Percentiles rank a stretch among this genome's conserved stretches.
These are phyloP conservation scores for Sinopyrophorus schimmeli DNA, from an alignment of 2,888 invertebrate genomes.

Conservation along the genomic window DNA sequence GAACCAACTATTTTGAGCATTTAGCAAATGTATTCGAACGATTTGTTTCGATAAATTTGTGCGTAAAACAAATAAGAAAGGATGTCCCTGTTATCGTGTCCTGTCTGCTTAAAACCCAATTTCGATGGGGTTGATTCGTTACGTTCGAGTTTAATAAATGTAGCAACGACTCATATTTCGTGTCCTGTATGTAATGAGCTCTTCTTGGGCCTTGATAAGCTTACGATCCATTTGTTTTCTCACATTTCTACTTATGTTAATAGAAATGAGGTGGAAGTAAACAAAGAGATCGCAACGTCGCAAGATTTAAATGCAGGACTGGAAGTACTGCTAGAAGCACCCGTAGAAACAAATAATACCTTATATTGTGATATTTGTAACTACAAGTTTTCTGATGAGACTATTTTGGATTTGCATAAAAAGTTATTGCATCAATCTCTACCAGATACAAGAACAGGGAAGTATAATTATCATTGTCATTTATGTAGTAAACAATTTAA, in stretches of 20 bases:
- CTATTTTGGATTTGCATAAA: conserved; percentile 74
- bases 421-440: conserved; percentile 66
- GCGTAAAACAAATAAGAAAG: conserved; percentile 17
- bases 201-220: conserved; percentile 76
- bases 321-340: not conserved
- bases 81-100: conserved; percentile 68
- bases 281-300: not conserved
- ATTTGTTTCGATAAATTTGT: not conserved
- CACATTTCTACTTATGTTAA: conserved; percentile 53
- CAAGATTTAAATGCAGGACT: not conserved
- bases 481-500: conserved; percentile 79
- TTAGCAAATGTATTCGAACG: no score
- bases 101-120: conserved; percentile 73
- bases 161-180: conserved; percentile 72
- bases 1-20: conserved; percentile 23
- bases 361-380: conserved; percentile 71
- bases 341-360: conserved; percentile 53
- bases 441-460: conserved; percentile 48
- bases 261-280: not conserved
- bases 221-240: conserved; percentile 81
- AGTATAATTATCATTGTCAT: conserved; percentile 67
- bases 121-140: conserved; percentile 73
- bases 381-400: conserved; percentile 69
- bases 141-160: conserved; percentile 71
- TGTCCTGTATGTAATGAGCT: conserved; percentile 81